Evolutionary conservation across 2,888 invertebrate genomes (phyloP).

Genomic region (Chydorus sphaericus): DNA sequence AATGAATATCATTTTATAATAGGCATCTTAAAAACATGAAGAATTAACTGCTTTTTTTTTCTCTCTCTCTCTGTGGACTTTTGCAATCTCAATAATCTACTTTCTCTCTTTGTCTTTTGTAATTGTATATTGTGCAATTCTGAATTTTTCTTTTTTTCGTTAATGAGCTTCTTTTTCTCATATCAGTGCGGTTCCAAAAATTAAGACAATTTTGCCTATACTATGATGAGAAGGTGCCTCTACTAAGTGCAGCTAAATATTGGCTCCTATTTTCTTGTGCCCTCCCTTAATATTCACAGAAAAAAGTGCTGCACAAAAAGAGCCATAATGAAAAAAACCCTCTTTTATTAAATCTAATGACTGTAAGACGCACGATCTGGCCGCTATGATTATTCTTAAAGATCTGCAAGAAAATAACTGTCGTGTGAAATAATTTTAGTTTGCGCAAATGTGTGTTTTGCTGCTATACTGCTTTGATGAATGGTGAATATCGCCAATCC

Average conservation of each 20-base stretch:
- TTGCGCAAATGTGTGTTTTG: neutral
- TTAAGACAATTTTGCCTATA: too few relatives aligned
- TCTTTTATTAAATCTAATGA: neutral
- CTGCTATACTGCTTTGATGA: neutral
- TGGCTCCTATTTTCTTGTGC: too few relatives aligned
- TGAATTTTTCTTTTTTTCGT: neutral
- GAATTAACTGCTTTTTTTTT: neutral
- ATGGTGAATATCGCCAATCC: neutral
- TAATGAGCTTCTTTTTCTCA: neutral
- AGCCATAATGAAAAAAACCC: too few relatives aligned
- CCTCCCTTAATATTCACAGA: too few relatives aligned
- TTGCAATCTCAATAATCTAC: constrained; percentile 1
- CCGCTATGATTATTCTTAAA: neutral
- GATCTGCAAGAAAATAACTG: too few relatives aligned
- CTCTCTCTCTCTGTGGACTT: neutral
- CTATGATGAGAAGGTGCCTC: too few relatives aligned
- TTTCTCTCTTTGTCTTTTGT: neutral
- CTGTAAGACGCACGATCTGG: neutral
- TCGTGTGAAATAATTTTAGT: neutral
- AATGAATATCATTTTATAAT: neutral
- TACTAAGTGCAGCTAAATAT: too few relatives aligned
- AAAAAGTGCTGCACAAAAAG: too few relatives aligned
- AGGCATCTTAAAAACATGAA: neutral
- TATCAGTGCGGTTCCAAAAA: neutral
- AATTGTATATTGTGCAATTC: constrained; percentile 5